Base-by-base conservation (phyloP, 1,140 invertebrate species). In the Fopius arisanus region DNA sequence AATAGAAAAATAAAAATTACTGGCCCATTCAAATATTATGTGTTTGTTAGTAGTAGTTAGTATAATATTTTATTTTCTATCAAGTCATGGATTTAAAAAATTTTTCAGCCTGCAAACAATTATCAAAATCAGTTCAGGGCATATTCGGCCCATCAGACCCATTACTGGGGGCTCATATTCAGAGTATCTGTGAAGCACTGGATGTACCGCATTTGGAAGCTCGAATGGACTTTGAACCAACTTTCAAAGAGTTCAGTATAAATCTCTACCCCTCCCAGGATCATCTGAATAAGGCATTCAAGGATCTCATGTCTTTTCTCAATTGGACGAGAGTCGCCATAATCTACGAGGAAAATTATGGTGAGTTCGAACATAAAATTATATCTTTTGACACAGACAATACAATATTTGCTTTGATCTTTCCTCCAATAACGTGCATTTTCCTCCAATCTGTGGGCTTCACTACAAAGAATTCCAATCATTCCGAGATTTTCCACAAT, bases 321-420 rank as follows among this genome's bases (percentile, higher is more conserved):
- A 97, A 97, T 84, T 98, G 96, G 96, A 96, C 95, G 6, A 92
- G 93, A 87, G 95, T 97, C 77, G 96, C 96, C 0, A 94, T 98
- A 75, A 92, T 98, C 33, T 98, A 98, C 81, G 96, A 98, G 85
- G 94, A 97, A 81, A 93, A 94, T 84, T 92, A 93, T 78, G 93
- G 94, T 95, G 84, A 90, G 89, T 87, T 54, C 33, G 14, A 16
- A 68, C 2, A 28, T 41, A 54, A 2, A 28, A 40, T 37, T 66
- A 70, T 16, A 59, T 62, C 28, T n/a, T 31, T 69, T 48, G 19
- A 26, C 16, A 1, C 23, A 69, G 7, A 10, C 21, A 7, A 7
- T 1, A 7, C 19, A 7, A 63, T 21, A 26, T 33, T 29, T 31
- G 26, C 67, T 69, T 69, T 69, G 67, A 69, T 69, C 43, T 28